Evolutionary conservation across 1,140 invertebrate genomes (phyloP).

Genomic region (Drosophila obscura): DNA sequence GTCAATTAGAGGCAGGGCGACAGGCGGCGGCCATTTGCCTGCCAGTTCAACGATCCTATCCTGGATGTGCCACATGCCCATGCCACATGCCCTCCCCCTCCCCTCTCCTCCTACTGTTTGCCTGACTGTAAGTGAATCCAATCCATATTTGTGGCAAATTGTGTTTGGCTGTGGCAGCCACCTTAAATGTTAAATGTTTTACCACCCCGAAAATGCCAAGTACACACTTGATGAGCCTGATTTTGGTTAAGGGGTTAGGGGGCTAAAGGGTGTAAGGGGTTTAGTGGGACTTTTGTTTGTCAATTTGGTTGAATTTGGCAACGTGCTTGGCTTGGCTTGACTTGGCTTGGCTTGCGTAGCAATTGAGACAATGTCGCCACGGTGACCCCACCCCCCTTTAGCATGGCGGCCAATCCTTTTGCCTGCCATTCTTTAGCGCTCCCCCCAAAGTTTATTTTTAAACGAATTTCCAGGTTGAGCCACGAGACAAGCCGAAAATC

Average conservation of each 20-base stretch:
- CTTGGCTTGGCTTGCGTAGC: constrained; percentile 2
- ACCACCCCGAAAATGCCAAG: constrained; percentile 9
- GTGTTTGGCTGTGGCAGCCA: constrained; percentile 64
- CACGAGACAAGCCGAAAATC: constrained; percentile 20
- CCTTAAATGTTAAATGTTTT: constrained; percentile 25
- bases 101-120: not conserved
- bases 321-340: constrained; percentile 28
- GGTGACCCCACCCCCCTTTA: constrained; percentile 54
- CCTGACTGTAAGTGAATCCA: constrained; percentile 49
- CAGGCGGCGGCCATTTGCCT: constrained; percentile 21
- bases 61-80: no score
- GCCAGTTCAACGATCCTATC: constrained; percentile 15
- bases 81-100: no score
- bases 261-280: no score
- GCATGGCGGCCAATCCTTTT: constrained; percentile 43
- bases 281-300: constrained; percentile 58
- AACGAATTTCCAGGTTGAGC: constrained; percentile 50
- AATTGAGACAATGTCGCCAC: constrained; percentile 45
- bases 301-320: constrained; percentile 68
- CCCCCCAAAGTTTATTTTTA: constrained; percentile 54
- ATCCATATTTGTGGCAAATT: constrained; percentile 66
- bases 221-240: constrained; percentile 51
- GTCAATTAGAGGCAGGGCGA: constrained; percentile 64
- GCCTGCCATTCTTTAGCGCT: not conserved
- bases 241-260: constrained; percentile 19